Evolutionary conservation across 2,113 vertebrate species (phyloP), one percentile per base, ranked within the genome.

Genomic region (Amazona vittata): DNA sequence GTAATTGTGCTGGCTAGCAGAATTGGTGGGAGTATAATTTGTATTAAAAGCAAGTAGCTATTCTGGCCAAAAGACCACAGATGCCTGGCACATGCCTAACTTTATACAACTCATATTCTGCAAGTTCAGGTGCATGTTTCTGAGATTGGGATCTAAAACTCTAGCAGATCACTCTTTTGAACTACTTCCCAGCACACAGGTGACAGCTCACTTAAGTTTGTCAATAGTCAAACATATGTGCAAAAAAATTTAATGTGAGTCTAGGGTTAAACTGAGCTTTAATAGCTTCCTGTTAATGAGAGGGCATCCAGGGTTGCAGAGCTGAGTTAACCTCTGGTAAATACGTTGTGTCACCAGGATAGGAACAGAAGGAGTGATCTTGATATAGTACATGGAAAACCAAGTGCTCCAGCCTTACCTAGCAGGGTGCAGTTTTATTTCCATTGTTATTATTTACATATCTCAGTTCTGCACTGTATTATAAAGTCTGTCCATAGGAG

Each of bases 321-420:
- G 41, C 19, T 70, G 25, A 14, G 49, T 39, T 59, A 77, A n/a
- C 39, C 35, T 90, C 59, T 81, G 50, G 20, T 68, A 80, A 88
- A 33, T 55, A n/a, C 2, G 0, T 47, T 50, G 6, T 63, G 15
- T 88, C 71, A 29, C 31, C 13, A 43, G 50, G 12, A n/a, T 1
- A 76, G 26, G 14, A 53, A 26, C 18, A 91, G 22, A 19, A 68
- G 19, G 19, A 76, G 13, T 69, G 24, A 77, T 67, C 25, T 69
- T 74, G 47, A 35, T 41, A 9, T 14, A 41, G 20, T 24, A 2
- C 11, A 0, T 49, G 31, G 31, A 64, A 69, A 59, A 75, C n/a
- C 49, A 76, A 83, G n/a, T 79, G 37, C 18, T 91, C 43, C 15
- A 59, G 14, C 31, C 5, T 65, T 79, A 69, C 31, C 10, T 20